These are phyloP conservation scores for Ganaspis brasiliensis DNA, from an alignment of 2,888 invertebrate genomes.

Conservation along the genomic window DNA sequence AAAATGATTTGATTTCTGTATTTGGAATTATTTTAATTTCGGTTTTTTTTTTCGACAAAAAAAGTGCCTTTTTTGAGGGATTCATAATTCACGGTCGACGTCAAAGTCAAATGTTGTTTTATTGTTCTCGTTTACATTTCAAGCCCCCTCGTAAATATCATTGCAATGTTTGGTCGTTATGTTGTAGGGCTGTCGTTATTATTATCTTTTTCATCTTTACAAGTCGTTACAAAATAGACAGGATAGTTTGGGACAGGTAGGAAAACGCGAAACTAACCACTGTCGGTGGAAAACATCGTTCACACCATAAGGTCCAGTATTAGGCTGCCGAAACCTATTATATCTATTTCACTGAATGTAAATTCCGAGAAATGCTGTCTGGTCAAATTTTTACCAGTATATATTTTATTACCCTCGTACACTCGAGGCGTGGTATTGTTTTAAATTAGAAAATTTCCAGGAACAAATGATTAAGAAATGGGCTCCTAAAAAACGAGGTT, in stretches of 20 bases:
- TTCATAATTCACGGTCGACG: neutral
- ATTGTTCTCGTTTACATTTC: constrained; percentile 34
- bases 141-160: constrained; percentile 36
- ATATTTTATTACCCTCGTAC: neutral
- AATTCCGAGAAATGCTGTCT: neutral
- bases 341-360: neutral
- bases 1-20: no score
- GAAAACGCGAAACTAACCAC: constrained; percentile 22
- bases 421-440: no score
- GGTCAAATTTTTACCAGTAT: neutral
- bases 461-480: no score
- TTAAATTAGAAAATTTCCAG: no score
- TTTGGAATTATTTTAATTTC: no score
- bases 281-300: constrained; percentile 9
- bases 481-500: no score
- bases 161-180: constrained; percentile 26
- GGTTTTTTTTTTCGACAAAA: no score
- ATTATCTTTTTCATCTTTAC: constrained; percentile 36
- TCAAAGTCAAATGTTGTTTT: constrained; percentile 28
- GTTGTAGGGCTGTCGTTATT: constrained; percentile 26
- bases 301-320: neutral
- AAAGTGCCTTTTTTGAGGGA: no score
- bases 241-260: constrained; percentile 23
- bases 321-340: neutral
- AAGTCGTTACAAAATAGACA: constrained; percentile 31